These are phyloP conservation scores for Coturnix japonica DNA, from an alignment of 2,113 vertebrate species.

Conservation along the genomic window DNA sequence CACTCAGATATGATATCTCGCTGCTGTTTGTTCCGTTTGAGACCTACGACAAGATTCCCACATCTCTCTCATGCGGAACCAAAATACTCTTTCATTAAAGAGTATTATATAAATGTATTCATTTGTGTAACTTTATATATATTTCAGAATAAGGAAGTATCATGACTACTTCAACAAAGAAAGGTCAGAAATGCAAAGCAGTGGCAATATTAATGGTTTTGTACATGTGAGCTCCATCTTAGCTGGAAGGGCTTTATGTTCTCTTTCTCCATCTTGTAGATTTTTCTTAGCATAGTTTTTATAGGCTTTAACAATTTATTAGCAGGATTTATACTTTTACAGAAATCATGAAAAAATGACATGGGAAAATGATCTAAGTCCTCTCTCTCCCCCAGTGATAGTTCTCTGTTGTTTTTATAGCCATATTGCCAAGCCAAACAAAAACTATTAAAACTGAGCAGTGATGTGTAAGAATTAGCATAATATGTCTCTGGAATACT, in stretches of 20 bases:
- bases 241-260: background rate
- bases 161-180: background rate
- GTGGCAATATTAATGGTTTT: background rate
- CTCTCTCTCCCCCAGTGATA: constrained; percentile 62
- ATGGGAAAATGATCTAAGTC: constrained; percentile 79
- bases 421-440: constrained; percentile 80
- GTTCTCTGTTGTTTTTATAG: constrained; percentile 75
- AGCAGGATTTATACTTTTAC: constrained; percentile 70
- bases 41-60: background rate
- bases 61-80: background rate
- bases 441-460: constrained; percentile 62
- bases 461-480: constrained; percentile 74
- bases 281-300: constrained; percentile 69
- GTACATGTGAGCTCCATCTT: background rate
- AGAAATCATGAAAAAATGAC: constrained; percentile 76
- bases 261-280: constrained; percentile 1
- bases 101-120: background rate
- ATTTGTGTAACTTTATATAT: background rate
- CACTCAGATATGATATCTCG: background rate
- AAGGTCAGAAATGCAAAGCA: background rate
- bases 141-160: background rate
- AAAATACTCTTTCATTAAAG: background rate
- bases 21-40: background rate
- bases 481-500: constrained; percentile 24
- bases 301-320: constrained; percentile 75